phyloP scores from a whole-genome alignment of 2,888 invertebrate species.

The Philereme vetulata region DNA sequence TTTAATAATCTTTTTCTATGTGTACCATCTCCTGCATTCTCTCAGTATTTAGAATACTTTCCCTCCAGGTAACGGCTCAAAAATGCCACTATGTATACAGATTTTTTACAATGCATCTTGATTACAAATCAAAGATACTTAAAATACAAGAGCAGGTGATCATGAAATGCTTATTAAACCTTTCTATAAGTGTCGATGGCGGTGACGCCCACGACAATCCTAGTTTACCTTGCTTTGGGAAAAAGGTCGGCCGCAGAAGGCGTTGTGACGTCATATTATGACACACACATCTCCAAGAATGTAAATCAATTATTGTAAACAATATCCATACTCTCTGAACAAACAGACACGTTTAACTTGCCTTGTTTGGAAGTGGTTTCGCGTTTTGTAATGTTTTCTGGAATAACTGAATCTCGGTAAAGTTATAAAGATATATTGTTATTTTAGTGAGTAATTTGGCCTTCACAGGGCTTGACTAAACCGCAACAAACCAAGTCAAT shows the following conservation, averaged over 20 bases:
- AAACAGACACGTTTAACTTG: slow-evolving; percentile 26
- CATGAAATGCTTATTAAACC: slow-evolving; percentile 6
- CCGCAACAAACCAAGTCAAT: slow-evolving; percentile 49
- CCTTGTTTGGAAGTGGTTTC: slow-evolving; percentile 28
- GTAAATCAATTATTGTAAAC: slow-evolving; percentile 55
- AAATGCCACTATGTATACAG: too few species aligned
- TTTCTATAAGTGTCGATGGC: background rate
- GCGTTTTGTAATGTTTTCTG: slow-evolving; percentile 12
- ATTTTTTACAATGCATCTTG: too few species aligned
- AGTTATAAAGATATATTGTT: background rate
- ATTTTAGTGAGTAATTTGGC: slow-evolving; percentile 2
- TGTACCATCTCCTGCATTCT: too few species aligned
- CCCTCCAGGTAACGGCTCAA: too few species aligned
- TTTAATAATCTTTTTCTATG: too few species aligned
- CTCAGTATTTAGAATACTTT: too few species aligned
- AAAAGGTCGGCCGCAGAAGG: slow-evolving; percentile 51
- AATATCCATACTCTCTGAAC: slow-evolving; percentile 38
- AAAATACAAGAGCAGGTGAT: slow-evolving; percentile 2
- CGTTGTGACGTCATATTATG: slow-evolving; percentile 52
- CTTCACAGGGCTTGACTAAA: background rate
- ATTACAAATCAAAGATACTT: too few species aligned
- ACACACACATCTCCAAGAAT: slow-evolving; percentile 43
- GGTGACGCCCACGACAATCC: slow-evolving; percentile 43
- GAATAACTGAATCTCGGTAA: slow-evolving; percentile 3
- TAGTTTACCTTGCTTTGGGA: slow-evolving; percentile 46